Conservation (phyloP, 1,140 invertebrate species). For the Aphelinus certus region DNA sequence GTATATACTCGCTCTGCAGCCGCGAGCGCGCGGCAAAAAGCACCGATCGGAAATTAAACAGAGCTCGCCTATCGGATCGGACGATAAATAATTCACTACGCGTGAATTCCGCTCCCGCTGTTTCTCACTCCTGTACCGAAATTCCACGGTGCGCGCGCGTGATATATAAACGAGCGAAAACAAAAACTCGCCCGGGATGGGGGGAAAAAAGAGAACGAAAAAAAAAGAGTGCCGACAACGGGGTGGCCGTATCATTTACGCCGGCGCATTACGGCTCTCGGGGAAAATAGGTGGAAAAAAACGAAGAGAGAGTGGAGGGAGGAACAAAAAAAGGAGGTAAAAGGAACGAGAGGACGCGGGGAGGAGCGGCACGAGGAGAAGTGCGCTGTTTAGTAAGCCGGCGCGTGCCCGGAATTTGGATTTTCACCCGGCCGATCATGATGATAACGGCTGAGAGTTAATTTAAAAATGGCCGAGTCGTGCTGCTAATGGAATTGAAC, state of each 20-base stretch:
- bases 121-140: background rate
- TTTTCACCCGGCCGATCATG: slow-evolving; percentile 12
- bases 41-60: background rate
- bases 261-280: background rate
- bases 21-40: no score
- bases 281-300: background rate
- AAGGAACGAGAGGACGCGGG: background rate
- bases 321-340: background rate
- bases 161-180: slow-evolving; percentile 15
- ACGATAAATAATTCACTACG: slow-evolving; percentile 28
- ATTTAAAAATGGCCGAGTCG: slow-evolving; percentile 39
- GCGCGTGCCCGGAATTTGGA: slow-evolving; percentile 34
- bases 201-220: background rate
- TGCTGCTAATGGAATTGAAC: slow-evolving; percentile 27
- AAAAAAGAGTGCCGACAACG: background rate
- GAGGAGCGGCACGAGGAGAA: slow-evolving; percentile 2
- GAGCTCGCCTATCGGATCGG: slow-evolving; percentile 9
- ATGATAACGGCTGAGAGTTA: slow-evolving; percentile 6
- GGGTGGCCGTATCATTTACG: slow-evolving; percentile 13
- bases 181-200: background rate
- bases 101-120: background rate
- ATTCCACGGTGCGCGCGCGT: background rate
- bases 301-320: background rate
- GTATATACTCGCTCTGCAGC: no score
- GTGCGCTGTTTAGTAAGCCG: slow-evolving; percentile 21